A percentile compares a stretch with the other conserved stretches of the same genome.
phyloP scores from a whole-genome alignment of 2,888 invertebrate genomes.

The Xanthia icteritia region DNA sequence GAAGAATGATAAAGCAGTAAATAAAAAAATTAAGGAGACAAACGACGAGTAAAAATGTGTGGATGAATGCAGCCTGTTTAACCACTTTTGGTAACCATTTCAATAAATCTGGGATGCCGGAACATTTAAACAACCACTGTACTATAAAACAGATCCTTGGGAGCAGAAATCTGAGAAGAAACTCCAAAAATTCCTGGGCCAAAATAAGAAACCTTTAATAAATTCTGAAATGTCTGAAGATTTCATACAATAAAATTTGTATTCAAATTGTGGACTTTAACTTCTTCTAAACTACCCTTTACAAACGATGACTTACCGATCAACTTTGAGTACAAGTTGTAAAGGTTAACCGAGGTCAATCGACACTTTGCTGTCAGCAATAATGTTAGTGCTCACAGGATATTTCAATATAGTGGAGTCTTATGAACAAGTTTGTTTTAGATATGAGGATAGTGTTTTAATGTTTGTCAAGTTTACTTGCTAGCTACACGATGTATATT shows the following conservation, averaged over 20 bases:
- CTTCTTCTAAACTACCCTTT: constrained; percentile 9
- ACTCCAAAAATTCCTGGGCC: not conserved
- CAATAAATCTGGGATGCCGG: not conserved
- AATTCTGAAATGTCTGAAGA: not conserved
- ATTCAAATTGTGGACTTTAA: not conserved
- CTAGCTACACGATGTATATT: not conserved
- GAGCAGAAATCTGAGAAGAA: not conserved
- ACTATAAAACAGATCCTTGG: not conserved
- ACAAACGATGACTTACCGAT: not conserved
- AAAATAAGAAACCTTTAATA: not conserved
- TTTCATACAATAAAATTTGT: constrained; percentile 8
- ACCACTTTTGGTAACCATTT: not conserved
- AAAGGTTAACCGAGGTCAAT: constrained; percentile 46
- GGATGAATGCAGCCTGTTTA: not conserved
- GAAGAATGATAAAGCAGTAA: not conserved
- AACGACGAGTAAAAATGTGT: not conserved
- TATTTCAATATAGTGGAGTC: constrained; percentile 38
- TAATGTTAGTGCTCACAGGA: constrained; percentile 14
- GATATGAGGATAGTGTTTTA: not conserved
- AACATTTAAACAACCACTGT: not conserved
- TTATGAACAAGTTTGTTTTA: constrained; percentile 16
- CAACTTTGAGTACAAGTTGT: constrained; percentile 18
- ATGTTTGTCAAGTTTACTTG: not conserved
- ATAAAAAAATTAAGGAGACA: not conserved
- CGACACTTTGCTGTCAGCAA: constrained; percentile 9